Evolutionary conservation across 2,113 vertebrate genomes (phyloP), one percentile per base, ranked within the genome.

Genomic region (Larimichthys polyactis): DNA sequence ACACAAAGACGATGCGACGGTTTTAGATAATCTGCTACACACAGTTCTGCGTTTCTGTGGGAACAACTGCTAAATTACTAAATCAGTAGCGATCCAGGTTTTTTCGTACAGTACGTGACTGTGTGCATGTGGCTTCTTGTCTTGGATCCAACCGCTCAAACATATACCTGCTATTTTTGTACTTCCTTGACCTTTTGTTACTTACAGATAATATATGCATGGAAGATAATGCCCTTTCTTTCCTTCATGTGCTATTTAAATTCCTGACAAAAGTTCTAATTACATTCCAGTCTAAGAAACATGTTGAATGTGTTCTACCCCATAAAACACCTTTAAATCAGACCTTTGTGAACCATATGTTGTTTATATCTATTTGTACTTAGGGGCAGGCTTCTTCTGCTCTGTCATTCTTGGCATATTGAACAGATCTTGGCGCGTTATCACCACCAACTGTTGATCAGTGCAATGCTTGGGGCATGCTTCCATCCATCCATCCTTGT

Each of bases 121-220:
- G 4, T 2, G 62, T 4, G 24, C 66, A 19, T 27, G 36, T 20
- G 27, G n/a, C 54, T 32, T 32, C 32, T 36, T 84, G 78, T 75
- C 57, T 36, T 17, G 14, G 22, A 60, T 36, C 12, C n/a, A 27
- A 52, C 5, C 55, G 57, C 40, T 3, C 20, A 17, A 49, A 36
- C 44, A 72, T 43, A 65, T 51, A 32, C 10, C 5, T 14, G 62
- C 74, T 86, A 63, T 78, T 83, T 75, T 48, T 63, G 49, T 32
- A 52, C 36, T 3, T 12, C 14, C 63, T 65, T 32, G 63, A 36
- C 73, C 48, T 40, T 40, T 40, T 11, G 44, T 57, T 58, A 46
- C 20, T 16, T 58, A 29, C 52, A 69, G 29, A 73, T 63, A 44
- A 65, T 69, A 64, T 57, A 80, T 54, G 55, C 68, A 57, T 11